phyloP scores from a whole-genome alignment of 2,888 invertebrate genomes.

The Lacanobia oleracea region DNA sequence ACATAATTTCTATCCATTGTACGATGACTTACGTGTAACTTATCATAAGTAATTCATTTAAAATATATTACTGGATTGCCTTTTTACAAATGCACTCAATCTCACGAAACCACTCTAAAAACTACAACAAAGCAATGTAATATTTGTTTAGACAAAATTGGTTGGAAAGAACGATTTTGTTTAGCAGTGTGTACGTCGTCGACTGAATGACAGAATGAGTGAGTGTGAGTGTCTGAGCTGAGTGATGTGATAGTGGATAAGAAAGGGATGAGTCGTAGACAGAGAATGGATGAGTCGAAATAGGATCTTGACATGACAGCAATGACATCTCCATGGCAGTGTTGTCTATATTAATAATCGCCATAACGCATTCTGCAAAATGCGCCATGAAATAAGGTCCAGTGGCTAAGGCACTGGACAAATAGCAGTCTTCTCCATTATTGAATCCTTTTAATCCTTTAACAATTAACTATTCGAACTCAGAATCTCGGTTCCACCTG shows the following conservation, averaged over 20 bases:
- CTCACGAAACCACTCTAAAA: conserved; percentile 2
- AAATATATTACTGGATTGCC: neutral
- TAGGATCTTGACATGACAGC: neutral
- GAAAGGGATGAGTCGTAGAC: no score
- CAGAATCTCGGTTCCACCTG: no score
- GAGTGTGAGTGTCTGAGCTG: no score
- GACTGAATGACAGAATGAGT: conserved; percentile 25
- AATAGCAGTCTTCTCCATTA: no score
- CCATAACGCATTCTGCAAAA: neutral
- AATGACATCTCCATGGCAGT: neutral
- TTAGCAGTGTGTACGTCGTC: conserved; percentile 15
- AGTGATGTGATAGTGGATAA: neutral
- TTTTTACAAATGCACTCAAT: conserved; percentile 8
- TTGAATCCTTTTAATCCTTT: no score
- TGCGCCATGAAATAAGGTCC: no score
- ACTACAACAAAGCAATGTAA: conserved; percentile 38
- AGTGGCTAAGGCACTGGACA: no score
- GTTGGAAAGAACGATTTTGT: conserved; percentile 23
- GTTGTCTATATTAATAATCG: conserved; percentile 1
- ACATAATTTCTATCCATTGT: conserved; percentile 50
- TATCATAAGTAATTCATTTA: conserved; percentile 16
- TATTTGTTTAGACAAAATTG: conserved; percentile 54
- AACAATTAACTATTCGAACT: no score
- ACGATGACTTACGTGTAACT: conserved; percentile 51
- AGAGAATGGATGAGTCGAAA: no score